These are phyloP conservation scores for Carabus problematicus DNA, from an alignment of 2,888 invertebrate genomes.

Conservation along the genomic window DNA sequence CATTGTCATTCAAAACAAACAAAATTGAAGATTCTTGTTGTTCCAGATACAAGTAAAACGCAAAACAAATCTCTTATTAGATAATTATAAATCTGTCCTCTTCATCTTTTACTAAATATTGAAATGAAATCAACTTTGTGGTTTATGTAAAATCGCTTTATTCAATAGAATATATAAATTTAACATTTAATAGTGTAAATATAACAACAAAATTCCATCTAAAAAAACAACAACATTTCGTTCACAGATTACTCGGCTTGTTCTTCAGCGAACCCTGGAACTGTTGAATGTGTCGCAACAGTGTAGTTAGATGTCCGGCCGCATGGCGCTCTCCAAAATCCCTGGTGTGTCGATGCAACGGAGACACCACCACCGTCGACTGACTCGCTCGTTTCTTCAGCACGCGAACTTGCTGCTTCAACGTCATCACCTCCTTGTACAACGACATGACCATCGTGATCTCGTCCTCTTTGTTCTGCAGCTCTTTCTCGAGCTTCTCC, in stretches of 20 bases:
- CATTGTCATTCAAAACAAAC: neutral
- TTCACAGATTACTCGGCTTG: neutral
- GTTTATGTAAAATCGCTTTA: too few species aligned
- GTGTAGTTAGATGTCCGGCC: conserved; percentile 56
- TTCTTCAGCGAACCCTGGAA: conserved; percentile 49
- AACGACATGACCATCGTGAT: conserved; percentile 58
- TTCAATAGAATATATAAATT: too few species aligned
- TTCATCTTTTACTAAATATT: too few species aligned
- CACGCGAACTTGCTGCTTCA: conserved; percentile 56
- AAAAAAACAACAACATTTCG: neutral
- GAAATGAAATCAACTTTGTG: too few species aligned
- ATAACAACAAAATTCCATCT: neutral
- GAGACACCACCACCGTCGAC: conserved; percentile 47
- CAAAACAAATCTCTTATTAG: too few species aligned
- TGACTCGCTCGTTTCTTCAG: conserved; percentile 53
- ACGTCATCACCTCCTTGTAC: conserved; percentile 57
- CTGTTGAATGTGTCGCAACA: conserved; percentile 57
- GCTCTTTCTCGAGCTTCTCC: conserved; percentile 54
- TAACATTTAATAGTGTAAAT: too few species aligned
- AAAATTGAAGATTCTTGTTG: neutral
- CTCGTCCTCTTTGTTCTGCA: conserved; percentile 58
- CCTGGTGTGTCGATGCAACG: conserved; percentile 41
- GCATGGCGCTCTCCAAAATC: conserved; percentile 53
- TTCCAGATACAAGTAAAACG: too few species aligned
- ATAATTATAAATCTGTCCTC: too few species aligned